Evolutionary conservation across 2,797 vertebrate species (phyloP), one percentile per base, ranked within the genome.

Genomic region (Girardinus metallicus): DNA sequence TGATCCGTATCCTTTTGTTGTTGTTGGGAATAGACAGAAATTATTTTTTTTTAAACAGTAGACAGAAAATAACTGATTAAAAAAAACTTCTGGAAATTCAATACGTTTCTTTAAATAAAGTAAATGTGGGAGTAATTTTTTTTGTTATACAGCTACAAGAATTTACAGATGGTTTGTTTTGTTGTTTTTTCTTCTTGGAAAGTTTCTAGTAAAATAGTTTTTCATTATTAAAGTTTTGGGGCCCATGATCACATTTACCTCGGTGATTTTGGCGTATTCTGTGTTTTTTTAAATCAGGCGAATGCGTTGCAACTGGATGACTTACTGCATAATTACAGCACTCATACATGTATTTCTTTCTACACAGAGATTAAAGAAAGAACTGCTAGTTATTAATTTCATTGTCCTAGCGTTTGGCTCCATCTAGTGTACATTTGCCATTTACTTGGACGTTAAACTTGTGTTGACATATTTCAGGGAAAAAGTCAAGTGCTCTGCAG

Each of bases 371-470:
- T 15, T 44, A 13, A n/a, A 68, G 62, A 36, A 53, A 68, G 31
- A 10, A 26, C 44, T 74, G 64, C 57, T 6, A 6, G 4, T 23
- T 75, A 71, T 46, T 41, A 49, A 11, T 26, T 55, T 9, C 18
- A 70, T 72, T 4, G 10, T 41, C 43, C 60, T 72, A 10, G 62
- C 9, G 57, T 57, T 29, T 62, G 57, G 80, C 86, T 81, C 86
- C 88, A 86, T 57, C 90, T 89, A 82, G 80, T 91, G 91, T 71
- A 10, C 13, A 36, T 73, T 62, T 64, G 4, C 41, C 51, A 73
- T 21, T 62, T 6, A 62, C 49, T 18, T 51, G 49, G 46, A n/a
- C 36, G 18, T 64, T 26, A 39, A n/a, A n/a, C 23, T 7, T 49
- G 23, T 10, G 44, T 8, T 53, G 60, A 79, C 79, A 46, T 62